phyloP scores from a whole-genome alignment of 2,797 vertebrate genomes.

The Microctenopoma steveboyesi region DNA sequence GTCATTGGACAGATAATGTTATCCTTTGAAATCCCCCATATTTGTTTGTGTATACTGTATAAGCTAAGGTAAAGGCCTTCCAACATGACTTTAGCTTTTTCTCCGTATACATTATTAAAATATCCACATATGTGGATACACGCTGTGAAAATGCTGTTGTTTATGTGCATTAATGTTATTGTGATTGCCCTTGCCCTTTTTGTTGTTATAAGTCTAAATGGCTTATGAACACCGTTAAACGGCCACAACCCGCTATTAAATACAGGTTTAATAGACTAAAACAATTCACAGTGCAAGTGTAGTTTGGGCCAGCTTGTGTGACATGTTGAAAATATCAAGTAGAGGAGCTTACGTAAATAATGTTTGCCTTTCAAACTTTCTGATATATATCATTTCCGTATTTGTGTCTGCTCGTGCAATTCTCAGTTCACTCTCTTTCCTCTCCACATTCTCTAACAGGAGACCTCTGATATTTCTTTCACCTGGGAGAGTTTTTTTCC shows the following conservation, averaged over 20 bases:
- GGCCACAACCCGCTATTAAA: neutral
- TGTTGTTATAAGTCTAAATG: neutral
- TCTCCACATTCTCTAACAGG: slow-evolving; percentile 30
- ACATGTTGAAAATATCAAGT: too few relatives aligned
- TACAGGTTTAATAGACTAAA: too few relatives aligned
- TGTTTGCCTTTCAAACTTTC: neutral
- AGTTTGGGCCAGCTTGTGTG: too few relatives aligned
- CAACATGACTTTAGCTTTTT: slow-evolving; percentile 10
- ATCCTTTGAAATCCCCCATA: slow-evolving; percentile 63
- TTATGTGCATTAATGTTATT: neutral
- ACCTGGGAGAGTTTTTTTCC: slow-evolving; percentile 49
- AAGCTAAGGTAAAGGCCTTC: slow-evolving; percentile 31
- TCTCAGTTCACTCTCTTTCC: slow-evolving; percentile 6
- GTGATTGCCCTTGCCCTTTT: neutral
- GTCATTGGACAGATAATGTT: slow-evolving; percentile 66
- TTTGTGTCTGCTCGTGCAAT: slow-evolving; percentile 23
- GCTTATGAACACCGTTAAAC: too few relatives aligned
- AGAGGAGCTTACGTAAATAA: too few relatives aligned
- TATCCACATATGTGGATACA: neutral
- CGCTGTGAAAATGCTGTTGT: neutral
- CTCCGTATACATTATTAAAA: neutral
- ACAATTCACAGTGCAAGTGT: too few relatives aligned
- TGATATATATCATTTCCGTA: slow-evolving; percentile 5
- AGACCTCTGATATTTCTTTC: slow-evolving; percentile 54
- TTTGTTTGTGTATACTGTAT: slow-evolving; percentile 55